Evolutionary conservation across 92 coral and sea anemone genomes (phyloP), one percentile per base, ranked within the genome.

Genomic region (Plumapathes pennacea): DNA sequence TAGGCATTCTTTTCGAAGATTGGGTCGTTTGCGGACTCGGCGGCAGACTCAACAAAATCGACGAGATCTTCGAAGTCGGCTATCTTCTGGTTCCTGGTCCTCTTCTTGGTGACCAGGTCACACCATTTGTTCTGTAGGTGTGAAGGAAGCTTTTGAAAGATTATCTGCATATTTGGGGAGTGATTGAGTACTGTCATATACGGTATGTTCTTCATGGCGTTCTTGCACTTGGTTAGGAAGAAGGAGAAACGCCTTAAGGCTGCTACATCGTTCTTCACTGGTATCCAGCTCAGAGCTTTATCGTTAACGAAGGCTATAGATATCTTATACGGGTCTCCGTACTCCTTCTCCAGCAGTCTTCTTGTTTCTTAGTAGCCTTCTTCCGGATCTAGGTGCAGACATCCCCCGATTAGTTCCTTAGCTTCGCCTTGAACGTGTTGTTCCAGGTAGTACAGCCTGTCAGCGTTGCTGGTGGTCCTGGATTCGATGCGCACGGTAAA

Each of bases 11-110:
- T 72, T 4, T 77, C 62, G 44, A 24, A 80, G 9, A 80, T 49
- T 10, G 88, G 88, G 48, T 67, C 88, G 24, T 74, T 74, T 36
- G 82, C 82, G 1, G 82, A 52, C 29, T 81, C 77, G 19, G 88
- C 51, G 12, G 82, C 77, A 9, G 71, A 47, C 25, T 71, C 55
- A 9, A 71, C 38, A 13, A 79, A 80, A 6, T 38, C 53, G 12
- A 25, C 49, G 9, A 80, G 50, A 7, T 72, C 46, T 21, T 60
- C 64, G 32, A 80, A 72, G 23, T 40, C 18, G 1, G 60, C 63
- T 17, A 72, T 33, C 9, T 7, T 38, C 22, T 24, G 23, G 10
- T 34, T 64, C 11, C 36, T 50, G 23, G 47, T 10, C 48, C 60
- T 68, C 42, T 37, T 65, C 61, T 59, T 74, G 5, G 73, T 39